phyloP scores from a whole-genome alignment of 2,113 vertebrate genomes.

The Lathamus discolor region DNA sequence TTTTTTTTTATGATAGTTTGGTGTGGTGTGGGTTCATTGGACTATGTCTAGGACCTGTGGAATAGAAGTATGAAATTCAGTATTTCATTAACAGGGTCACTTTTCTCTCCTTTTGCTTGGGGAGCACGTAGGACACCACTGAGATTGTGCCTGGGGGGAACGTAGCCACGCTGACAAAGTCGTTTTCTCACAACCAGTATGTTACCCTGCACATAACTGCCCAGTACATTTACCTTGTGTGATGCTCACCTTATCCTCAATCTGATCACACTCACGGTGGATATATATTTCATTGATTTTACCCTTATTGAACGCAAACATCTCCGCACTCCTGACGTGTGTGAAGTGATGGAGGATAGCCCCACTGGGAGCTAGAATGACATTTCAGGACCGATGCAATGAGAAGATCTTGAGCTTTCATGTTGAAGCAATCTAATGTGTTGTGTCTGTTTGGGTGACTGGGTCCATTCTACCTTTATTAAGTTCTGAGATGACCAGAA shows the following conservation, averaged over 20 bases:
- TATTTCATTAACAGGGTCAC: not conserved
- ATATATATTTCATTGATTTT: not conserved
- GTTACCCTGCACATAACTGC: not conserved
- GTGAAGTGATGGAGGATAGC: not conserved
- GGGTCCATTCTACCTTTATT: not conserved
- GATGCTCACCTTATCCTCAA: not conserved
- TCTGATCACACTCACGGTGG: not conserved
- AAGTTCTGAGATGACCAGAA: not conserved
- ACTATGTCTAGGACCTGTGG: not conserved
- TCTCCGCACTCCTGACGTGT: accelerated
- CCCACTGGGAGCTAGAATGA: not conserved
- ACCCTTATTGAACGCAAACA: not conserved
- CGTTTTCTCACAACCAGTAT: accelerated
- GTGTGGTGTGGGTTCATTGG: accelerated
- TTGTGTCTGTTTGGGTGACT: not conserved
- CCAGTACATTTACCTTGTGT: no score
- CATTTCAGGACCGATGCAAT: not conserved
- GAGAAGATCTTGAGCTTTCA: not conserved
- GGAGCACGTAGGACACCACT: not conserved
- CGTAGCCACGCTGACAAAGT: not conserved
- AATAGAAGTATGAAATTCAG: not conserved
- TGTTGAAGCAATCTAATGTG: not conserved
- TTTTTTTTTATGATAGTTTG: not conserved
- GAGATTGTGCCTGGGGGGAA: not conserved
- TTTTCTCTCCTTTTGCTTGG: not conserved